Base-by-base conservation (phyloP, 1,140 invertebrate species). In the Lutraria rhynchaena region DNA sequence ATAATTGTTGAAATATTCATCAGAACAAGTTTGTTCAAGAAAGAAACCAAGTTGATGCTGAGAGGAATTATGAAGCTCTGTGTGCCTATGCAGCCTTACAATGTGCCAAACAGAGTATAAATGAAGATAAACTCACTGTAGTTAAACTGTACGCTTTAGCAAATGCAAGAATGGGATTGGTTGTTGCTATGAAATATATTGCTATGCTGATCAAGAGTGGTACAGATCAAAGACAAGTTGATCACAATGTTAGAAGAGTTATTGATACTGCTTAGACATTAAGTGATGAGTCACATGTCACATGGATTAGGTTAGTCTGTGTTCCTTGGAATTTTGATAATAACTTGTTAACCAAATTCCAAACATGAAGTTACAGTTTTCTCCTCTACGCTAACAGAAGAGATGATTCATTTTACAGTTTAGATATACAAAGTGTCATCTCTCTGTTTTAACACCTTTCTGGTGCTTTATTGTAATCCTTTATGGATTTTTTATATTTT, bases 231-330 rank as follows among this genome's bases (percentile, higher is more conserved):
- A 67, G 67, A 3, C 65, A 69, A 33, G 57, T 51, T 27, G 44
- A 55, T 27, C 55, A 49, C 41, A 19, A 29, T 13, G n/a, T 63
- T 17, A 75, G 53, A 46, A 69, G 58, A 67, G 22, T 86, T 22
- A 49, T 86, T 29, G 65, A 78, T 13, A 77, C 53, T 46, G 85
- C 83, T 24, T 67, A 61, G 37, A 67, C 63, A 53, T 53, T 86
- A 19, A 83, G 77, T 82, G 85, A 86, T 49, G 74, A 82, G 29
- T 73, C 65, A 41, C 63, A 73, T 17, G 74, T 73, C 27, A 67
- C 70, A 41, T 85, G 82, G 84, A 82, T 82, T n/a, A 85, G 69
- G 86, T 87, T 81, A 60, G 67, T 58, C n/a, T n/a, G n/a, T n/a
- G n/a, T n/a, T n/a, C n/a, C n/a, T n/a, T n/a, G n/a, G n/a, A n/a